Evolutionary conservation across 2,113 vertebrate genomes (phyloP), one percentile per base, ranked within the genome.

Genomic region (Sminthopsis crassicaudata): DNA sequence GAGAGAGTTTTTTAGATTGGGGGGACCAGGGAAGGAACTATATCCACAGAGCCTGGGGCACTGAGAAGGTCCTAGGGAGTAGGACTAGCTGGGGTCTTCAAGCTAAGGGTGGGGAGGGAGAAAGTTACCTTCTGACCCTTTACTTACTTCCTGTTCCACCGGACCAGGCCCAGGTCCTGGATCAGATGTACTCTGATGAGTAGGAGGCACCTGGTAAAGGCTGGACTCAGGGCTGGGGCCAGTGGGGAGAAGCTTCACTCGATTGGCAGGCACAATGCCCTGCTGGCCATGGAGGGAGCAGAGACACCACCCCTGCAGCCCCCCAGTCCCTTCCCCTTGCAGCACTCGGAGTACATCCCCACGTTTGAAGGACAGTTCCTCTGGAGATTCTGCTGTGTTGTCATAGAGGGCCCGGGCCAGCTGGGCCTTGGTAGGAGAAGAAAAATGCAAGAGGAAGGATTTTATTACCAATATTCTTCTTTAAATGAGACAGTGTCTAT

Each of bases 341-440:
- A 99, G 98, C 36, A 99, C 99, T 98, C 99, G 99, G 46, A 99
- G 98, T 94, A 99, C 99, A n/a, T 99, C 99, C 0, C 99, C 99
- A 96, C 99, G 99, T n/a, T 99, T 98, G 97, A 99, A 99, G 36
- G 99, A 99, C 96, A 99, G 98, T 96, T 99, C 99, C 97, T 99
- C 99, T 0, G 99, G 99, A 96, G 99, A 99, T 97, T 99, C 99
- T 0, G 99, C 99, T 0, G 99, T 98, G 98, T 99, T 99, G 98
- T 99, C 99, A 23, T 99, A 99, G 93, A 99, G 98, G 0, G 99
- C 99, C 96, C 99, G 99, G 22, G 99, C 99, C 97, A 99, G 98
- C 93, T 99, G 99, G 76, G 99, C 99, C 99, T 76, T 99, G 97
- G 91, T 24, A 67, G 95, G 67, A 88, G 52, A 92, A 95, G 91